Evolutionary conservation across 2,888 invertebrate genomes (phyloP).

Genomic region (Willowsia nigromaculata): DNA sequence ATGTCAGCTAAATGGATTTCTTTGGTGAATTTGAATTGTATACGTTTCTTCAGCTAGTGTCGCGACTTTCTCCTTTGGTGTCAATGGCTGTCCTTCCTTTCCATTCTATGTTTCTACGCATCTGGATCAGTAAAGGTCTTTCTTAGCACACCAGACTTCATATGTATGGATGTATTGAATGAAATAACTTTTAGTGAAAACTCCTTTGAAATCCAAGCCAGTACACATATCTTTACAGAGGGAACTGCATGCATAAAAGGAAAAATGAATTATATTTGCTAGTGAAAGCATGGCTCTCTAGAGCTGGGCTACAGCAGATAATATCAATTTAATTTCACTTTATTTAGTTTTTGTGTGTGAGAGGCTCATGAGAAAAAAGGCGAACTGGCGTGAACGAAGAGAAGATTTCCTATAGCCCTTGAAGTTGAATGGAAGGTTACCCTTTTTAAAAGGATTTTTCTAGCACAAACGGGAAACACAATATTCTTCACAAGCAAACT

Average conservation of each 20-base stretch:
- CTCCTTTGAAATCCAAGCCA: neutral
- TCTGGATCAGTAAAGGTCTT: neutral
- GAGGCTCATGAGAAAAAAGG: neutral
- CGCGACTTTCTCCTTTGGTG: neutral
- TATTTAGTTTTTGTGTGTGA: neutral
- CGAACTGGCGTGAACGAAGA: too few species aligned
- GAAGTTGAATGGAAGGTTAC: neutral
- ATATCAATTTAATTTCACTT: neutral
- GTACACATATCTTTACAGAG: neutral
- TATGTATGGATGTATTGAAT: neutral
- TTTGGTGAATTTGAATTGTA: neutral
- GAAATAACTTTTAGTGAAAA: constrained; percentile 10
- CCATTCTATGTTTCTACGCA: neutral
- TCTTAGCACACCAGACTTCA: neutral
- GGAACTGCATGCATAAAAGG: neutral
- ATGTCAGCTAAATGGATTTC: neutral
- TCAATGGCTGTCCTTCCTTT: neutral
- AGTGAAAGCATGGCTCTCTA: neutral
- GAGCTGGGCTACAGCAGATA: neutral
- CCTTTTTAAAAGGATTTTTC: neutral
- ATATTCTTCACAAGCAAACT: neutral
- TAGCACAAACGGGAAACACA: neutral
- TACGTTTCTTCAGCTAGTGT: neutral
- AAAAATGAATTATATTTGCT: neutral
- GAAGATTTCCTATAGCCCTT: neutral